Evolutionary conservation across 2,797 vertebrate genomes (phyloP).

Genomic region (Catamblyrhynchus diadema): DNA sequence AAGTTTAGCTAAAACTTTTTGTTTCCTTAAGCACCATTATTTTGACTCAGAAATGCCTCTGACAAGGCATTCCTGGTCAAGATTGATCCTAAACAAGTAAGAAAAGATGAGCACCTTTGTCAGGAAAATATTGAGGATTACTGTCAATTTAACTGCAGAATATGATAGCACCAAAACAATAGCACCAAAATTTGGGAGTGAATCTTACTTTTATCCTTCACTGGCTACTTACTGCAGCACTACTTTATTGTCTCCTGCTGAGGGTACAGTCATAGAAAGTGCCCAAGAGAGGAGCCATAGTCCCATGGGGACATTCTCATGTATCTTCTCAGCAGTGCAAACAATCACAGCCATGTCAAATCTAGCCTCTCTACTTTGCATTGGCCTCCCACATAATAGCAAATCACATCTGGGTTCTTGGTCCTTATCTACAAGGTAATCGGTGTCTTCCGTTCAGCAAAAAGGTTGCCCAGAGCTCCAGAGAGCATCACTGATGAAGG

Average conservation of each 20-base stretch:
- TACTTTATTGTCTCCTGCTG: background rate
- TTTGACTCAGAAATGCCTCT: background rate
- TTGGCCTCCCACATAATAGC: background rate
- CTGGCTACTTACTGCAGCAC: background rate
- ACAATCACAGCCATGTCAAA: background rate
- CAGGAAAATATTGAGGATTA: background rate
- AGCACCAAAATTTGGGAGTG: background rate
- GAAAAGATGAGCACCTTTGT: background rate
- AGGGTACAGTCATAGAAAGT: background rate
- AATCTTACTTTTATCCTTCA: background rate
- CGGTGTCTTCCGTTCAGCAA: background rate
- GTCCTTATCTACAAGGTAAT: background rate
- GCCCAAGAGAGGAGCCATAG: background rate
- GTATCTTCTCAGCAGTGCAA: background rate
- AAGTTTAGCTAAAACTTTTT: background rate
- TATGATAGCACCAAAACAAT: rapidly evolving
- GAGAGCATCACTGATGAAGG: background rate
- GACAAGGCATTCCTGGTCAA: background rate
- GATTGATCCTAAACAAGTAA: background rate
- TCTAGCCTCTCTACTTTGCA: background rate
- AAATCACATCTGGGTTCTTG: background rate
- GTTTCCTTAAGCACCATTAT: background rate
- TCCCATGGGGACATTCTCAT: background rate
- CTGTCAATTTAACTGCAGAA: background rate
- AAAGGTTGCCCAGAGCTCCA: background rate